phyloP scores from a whole-genome alignment of 2,888 invertebrate species.

The Cactoblastis cactorum region DNA sequence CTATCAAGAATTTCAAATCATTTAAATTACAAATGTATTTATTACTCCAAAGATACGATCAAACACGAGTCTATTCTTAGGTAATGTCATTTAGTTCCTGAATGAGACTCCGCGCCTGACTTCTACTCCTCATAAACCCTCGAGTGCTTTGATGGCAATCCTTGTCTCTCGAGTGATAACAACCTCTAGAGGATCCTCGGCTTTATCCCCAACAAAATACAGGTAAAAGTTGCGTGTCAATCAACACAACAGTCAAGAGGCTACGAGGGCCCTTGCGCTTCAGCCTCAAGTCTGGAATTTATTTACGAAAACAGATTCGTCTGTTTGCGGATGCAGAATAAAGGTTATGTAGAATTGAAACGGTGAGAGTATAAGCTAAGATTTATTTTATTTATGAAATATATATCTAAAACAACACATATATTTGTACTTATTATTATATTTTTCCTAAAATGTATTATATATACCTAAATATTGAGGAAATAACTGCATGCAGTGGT shows the following conservation, averaged over 20 bases:
- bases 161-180: background rate
- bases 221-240: slow-evolving; percentile 1
- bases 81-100: background rate
- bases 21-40: too few species aligned
- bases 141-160: background rate
- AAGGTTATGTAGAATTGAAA: background rate
- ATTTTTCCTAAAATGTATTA: too few species aligned
- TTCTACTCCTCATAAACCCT: background rate
- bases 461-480: too few species aligned
- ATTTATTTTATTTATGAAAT: too few species aligned
- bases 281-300: slow-evolving; percentile 3
- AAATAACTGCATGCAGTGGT: too few species aligned
- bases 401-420: too few species aligned
- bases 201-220: background rate
- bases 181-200: background rate
- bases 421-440: too few species aligned
- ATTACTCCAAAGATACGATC: too few species aligned
- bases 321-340: background rate
- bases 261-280: background rate
- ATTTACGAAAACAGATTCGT: slow-evolving; percentile 13
- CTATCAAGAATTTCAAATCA: too few species aligned
- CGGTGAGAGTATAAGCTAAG: too few species aligned
- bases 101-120: background rate
- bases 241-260: slow-evolving; percentile 1
- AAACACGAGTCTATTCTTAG: background rate